A percentile compares a stretch with the other conserved stretches of the same genome.
Evolutionary conservation across 2,797 vertebrate genomes (phyloP).

Genomic region (Pseudochromis fuscus): DNA sequence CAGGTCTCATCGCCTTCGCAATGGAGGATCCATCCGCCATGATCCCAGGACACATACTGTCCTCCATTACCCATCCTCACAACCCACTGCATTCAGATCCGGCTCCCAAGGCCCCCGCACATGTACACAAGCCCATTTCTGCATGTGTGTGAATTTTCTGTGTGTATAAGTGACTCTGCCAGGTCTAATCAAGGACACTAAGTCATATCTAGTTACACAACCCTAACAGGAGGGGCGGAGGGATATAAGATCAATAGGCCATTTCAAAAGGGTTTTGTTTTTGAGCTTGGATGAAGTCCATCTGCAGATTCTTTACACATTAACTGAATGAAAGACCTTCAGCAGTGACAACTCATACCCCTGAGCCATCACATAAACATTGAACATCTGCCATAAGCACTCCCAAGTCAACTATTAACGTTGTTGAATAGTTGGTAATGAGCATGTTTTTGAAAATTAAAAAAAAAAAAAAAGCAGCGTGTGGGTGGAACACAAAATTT

Average conservation of each 20-base stretch:
- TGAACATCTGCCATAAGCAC: constrained; percentile 84
- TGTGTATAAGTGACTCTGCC: constrained; percentile 28
- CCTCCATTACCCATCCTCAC: constrained; percentile 83
- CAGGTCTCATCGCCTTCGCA: constrained; percentile 84
- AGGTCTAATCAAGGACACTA: constrained; percentile 57
- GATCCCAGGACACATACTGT: constrained; percentile 83
- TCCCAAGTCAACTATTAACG: constrained; percentile 85
- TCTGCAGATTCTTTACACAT: constrained; percentile 85
- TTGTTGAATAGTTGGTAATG: constrained; percentile 53
- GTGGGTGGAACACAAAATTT: constrained; percentile 37
- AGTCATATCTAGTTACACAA: constrained; percentile 60
- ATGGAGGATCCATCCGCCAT: constrained; percentile 82
- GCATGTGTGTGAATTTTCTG: constrained; percentile 49
- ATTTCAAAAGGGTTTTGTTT: constrained; percentile 87
- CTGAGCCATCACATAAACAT: constrained; percentile 84
- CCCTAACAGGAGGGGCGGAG: constrained; percentile 6
- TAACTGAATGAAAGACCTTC: constrained; percentile 75
- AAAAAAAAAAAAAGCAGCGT: neutral
- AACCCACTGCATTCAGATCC: constrained; percentile 74
- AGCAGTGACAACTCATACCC: constrained; percentile 74
- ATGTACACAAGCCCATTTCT: constrained; percentile 53
- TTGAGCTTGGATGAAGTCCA: constrained; percentile 85
- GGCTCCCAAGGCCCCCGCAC: constrained; percentile 49
- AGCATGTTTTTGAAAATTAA: constrained; percentile 8
- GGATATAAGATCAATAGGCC: constrained; percentile 71